These are phyloP conservation scores for Cheilosia scutellata DNA, from an alignment of 2,888 invertebrate species.

Conservation along the genomic window DNA sequence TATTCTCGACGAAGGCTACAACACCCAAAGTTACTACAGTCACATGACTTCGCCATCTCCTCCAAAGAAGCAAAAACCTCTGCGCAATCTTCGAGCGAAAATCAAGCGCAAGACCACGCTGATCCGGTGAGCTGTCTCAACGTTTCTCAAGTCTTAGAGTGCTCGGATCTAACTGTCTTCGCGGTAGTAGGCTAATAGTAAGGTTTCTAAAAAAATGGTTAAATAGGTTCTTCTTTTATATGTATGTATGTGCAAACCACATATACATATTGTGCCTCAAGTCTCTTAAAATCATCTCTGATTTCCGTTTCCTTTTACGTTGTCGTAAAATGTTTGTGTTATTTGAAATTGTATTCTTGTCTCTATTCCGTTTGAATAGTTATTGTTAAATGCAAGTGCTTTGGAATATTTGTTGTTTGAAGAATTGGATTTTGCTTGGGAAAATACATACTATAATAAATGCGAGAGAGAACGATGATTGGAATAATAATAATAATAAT, in stretches of 20 bases:
- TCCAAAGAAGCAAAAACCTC: slow-evolving; percentile 81
- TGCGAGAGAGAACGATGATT: slow-evolving; percentile 54
- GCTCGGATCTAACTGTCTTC: slow-evolving; percentile 40
- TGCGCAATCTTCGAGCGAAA: slow-evolving; percentile 82
- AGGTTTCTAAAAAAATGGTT: slow-evolving; percentile 72
- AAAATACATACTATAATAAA: background rate
- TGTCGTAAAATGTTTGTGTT: slow-evolving; percentile 43
- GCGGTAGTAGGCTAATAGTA: slow-evolving; percentile 67
- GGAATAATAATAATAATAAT: slow-evolving; percentile 27
- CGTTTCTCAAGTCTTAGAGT: slow-evolving; percentile 15
- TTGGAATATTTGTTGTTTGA: slow-evolving; percentile 70
- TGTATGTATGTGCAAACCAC: slow-evolving; percentile 56
- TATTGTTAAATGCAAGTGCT: slow-evolving; percentile 67
- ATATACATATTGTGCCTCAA: slow-evolving; percentile 72
- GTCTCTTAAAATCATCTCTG: slow-evolving; percentile 28
- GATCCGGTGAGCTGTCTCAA: slow-evolving; percentile 80
- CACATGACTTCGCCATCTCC: slow-evolving; percentile 77
- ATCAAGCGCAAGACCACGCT: slow-evolving; percentile 83
- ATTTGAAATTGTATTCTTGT: slow-evolving; percentile 59
- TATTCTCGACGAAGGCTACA: slow-evolving; percentile 80
- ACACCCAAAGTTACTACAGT: slow-evolving; percentile 78
- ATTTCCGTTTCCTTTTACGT: slow-evolving; percentile 50
- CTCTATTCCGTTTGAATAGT: slow-evolving; percentile 52
- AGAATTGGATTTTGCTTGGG: slow-evolving; percentile 49
- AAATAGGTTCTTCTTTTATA: slow-evolving; percentile 72